These are phyloP conservation scores for Isurus oxyrinchus DNA, from an alignment of 2,113 vertebrate species.

Conservation along the genomic window DNA sequence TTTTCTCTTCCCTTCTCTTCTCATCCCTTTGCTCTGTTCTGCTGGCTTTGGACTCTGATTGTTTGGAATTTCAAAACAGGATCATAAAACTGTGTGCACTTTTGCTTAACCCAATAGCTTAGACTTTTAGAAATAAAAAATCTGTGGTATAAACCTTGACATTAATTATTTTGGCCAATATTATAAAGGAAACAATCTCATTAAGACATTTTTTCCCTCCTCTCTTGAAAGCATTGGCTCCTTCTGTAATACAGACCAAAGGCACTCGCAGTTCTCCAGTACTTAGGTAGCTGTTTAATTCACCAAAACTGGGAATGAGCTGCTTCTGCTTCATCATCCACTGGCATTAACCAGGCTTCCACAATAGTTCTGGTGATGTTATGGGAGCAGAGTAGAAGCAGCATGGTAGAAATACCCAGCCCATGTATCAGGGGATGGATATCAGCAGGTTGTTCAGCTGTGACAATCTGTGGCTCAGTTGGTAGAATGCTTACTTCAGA, in stretches of 20 bases:
- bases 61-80: not conserved
- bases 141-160: not conserved
- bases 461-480: not conserved
- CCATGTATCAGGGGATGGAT: not conserved
- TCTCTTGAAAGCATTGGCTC: not conserved
- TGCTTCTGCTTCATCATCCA: not conserved
- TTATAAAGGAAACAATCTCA: not conserved
- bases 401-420: not conserved
- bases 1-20: not conserved
- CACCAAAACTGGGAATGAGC: not conserved
- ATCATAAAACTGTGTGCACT: not conserved
- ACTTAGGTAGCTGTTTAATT: not conserved
- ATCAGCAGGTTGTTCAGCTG: not conserved
- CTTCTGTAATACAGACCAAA: not conserved
- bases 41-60: not conserved
- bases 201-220: not conserved
- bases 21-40: not conserved
- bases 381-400: not conserved
- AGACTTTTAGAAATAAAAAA: not conserved
- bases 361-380: not conserved
- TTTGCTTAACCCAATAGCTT: not conserved
- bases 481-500: too few relatives aligned
- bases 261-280: not conserved
- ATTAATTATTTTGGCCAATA: not conserved
- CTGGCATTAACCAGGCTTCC: not conserved